phyloP scores from a whole-genome alignment of 2,113 vertebrate genomes.

The Brachypteracias leptosomus region DNA sequence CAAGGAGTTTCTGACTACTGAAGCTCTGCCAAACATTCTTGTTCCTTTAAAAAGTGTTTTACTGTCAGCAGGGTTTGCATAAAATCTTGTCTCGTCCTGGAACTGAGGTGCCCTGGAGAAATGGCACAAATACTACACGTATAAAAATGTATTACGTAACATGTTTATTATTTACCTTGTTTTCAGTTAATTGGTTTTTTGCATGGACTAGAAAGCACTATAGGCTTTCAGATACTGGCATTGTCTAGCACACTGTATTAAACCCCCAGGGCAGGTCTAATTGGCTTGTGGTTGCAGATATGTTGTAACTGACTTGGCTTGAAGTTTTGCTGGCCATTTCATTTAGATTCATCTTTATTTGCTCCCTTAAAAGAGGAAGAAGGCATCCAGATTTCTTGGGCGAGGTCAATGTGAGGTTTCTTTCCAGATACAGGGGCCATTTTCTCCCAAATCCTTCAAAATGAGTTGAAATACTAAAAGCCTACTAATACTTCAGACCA shows the following conservation, averaged over 20 bases:
- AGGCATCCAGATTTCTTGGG: neutral
- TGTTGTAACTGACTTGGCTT: constrained; percentile 33
- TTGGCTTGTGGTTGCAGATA: constrained; percentile 17
- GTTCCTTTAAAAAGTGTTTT: neutral
- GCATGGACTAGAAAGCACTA: neutral
- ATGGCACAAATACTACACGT: neutral
- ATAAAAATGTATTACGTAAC: neutral
- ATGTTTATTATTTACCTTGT: constrained; percentile 14
- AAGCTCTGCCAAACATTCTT: neutral
- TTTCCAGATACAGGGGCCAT: neutral
- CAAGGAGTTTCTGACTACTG: neutral
- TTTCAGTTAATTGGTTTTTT: neutral
- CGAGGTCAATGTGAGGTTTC: constrained; percentile 2
- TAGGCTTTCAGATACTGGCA: neutral
- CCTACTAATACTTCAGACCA: neutral
- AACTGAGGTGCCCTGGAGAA: neutral
- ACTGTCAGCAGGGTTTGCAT: neutral
- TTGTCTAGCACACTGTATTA: neutral
- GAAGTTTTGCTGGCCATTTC: neutral
- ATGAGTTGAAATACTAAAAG: neutral
- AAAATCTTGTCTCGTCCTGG: neutral
- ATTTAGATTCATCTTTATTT: neutral
- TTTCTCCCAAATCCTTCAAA: neutral
- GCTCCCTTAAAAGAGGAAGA: neutral
- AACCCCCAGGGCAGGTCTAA: neutral